Percentiles rank a stretch among this genome's conserved stretches.
These are phyloP conservation scores for Siniperca scherzeri DNA, from an alignment of 2,797 vertebrate species.

Conservation along the genomic window DNA sequence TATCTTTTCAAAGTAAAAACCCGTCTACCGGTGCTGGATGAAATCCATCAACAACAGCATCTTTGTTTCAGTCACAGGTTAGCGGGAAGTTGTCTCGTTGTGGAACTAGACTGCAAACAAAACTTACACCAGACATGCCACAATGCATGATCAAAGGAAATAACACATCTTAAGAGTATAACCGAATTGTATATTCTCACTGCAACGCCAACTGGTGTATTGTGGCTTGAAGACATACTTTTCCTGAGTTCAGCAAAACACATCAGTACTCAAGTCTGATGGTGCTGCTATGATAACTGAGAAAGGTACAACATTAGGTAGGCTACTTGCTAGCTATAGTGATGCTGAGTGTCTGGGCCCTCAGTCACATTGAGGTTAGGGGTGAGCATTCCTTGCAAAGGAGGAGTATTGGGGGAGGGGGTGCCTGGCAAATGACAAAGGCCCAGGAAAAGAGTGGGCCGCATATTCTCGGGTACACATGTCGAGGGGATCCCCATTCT, in stretches of 20 bases:
- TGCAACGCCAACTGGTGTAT: not conserved
- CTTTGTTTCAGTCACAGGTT: slow-evolving; percentile 55
- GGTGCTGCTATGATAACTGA: slow-evolving; percentile 1
- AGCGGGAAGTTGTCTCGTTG: slow-evolving; percentile 9
- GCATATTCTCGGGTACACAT: slow-evolving; percentile 81
- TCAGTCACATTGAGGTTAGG: slow-evolving; percentile 76
- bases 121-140: not conserved
- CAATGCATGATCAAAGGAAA: not conserved
- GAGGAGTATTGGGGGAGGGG: slow-evolving; percentile 86
- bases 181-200: too few species aligned
- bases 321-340: slow-evolving; percentile 24
- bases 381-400: slow-evolving; percentile 81
- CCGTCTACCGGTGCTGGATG: not conserved
- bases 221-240: not conserved
- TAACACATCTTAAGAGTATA: not conserved
- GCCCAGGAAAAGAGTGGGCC: slow-evolving; percentile 86
- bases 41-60: slow-evolving; percentile 33
- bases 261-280: not conserved
- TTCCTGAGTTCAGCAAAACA: slow-evolving; percentile 30
- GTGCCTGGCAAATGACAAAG: slow-evolving; percentile 86
- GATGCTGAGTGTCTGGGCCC: slow-evolving; percentile 70
- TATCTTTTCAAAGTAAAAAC: not conserved
- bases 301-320: slow-evolving; percentile 7
- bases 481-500: slow-evolving; percentile 59
- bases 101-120: slow-evolving; percentile 11